Conservation (phyloP, 2,888 invertebrate genomes). For the Pocota personata region DNA sequence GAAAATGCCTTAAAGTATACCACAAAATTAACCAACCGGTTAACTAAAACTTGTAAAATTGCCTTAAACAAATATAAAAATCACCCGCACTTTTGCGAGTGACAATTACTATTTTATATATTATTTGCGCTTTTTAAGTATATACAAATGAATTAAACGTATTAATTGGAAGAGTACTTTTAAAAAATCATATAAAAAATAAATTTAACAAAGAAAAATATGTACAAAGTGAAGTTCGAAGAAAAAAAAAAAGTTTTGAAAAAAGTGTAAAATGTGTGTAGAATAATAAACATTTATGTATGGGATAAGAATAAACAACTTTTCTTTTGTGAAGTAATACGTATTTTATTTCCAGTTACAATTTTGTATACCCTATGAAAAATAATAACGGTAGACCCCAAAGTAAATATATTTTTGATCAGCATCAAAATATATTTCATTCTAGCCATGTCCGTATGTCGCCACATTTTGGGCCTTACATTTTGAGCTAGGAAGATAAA, state of each 20-base stretch:
- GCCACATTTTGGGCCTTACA: too few relatives aligned
- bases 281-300: slow-evolving; percentile 58
- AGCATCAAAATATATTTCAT: too few relatives aligned
- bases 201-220: slow-evolving; percentile 16
- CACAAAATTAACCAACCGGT: slow-evolving; percentile 3
- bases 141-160: slow-evolving; percentile 21
- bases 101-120: slow-evolving; percentile 31
- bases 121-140: slow-evolving; percentile 58
- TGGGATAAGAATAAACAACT: slow-evolving; percentile 62
- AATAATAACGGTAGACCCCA: too few relatives aligned
- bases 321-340: slow-evolving; percentile 51
- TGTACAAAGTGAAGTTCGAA: slow-evolving; percentile 65
- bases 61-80: slow-evolving; percentile 42
- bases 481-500: too few relatives aligned
- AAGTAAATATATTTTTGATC: too few relatives aligned
- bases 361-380: too few relatives aligned
- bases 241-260: slow-evolving; percentile 18
- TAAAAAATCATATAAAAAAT: slow-evolving; percentile 19
- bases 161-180: slow-evolving; percentile 19
- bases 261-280: slow-evolving; percentile 64
- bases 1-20: slow-evolving; percentile 69
- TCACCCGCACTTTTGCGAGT: slow-evolving; percentile 35
- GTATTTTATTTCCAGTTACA: background rate
- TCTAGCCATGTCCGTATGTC: too few relatives aligned
- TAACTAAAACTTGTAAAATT: slow-evolving; percentile 31